These are phyloP conservation scores for Eonycteris spelaea DNA, from an alignment of 2,113 vertebrate species.

Conservation along the genomic window DNA sequence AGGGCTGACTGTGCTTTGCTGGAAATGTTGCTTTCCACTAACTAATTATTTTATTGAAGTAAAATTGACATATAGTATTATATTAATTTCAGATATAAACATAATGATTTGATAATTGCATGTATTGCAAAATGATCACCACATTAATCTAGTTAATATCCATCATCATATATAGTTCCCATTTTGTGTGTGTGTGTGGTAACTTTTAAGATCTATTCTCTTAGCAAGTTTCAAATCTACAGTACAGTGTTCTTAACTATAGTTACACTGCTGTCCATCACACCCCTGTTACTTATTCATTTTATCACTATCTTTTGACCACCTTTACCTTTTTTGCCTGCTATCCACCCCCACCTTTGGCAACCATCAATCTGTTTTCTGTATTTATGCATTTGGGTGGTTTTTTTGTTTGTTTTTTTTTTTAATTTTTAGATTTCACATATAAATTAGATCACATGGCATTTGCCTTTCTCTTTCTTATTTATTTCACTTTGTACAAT, in stretches of 20 bases:
- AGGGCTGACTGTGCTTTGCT: rapidly evolving
- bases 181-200: neutral
- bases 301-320: neutral
- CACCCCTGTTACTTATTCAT: neutral
- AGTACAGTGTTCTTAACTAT: neutral
- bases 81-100: neutral
- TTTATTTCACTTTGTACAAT: neutral
- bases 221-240: neutral
- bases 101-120: neutral
- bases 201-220: neutral
- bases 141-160: neutral
- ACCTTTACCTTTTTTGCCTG: neutral
- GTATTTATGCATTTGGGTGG: neutral
- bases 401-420: neutral
- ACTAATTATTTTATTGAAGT: neutral
- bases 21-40: rapidly evolving
- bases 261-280: neutral
- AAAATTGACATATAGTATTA: neutral
- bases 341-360: neutral
- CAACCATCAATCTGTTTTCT: neutral
- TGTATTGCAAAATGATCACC: neutral
- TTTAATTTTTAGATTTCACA: neutral
- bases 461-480: neutral
- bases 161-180: neutral
- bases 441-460: neutral